Conservation (phyloP, 2,113 vertebrate genomes). For the Rhinichthys klamathensis region DNA sequence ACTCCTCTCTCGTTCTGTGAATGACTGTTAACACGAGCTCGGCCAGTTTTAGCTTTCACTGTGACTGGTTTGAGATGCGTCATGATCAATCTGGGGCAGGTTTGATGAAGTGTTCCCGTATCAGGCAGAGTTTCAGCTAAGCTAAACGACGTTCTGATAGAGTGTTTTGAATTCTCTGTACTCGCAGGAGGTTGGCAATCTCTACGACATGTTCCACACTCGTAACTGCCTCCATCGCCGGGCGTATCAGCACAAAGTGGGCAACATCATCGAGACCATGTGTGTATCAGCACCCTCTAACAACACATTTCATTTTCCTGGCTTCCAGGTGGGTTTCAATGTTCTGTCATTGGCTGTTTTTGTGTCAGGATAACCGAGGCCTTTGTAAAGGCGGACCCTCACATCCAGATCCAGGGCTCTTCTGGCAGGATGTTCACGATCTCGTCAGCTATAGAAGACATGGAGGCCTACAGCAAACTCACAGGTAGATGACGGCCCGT, state of each 20-base stretch:
- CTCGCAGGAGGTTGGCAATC: constrained; percentile 86
- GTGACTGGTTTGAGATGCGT: too few relatives aligned
- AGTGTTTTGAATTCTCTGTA: background rate
- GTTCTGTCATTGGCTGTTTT: constrained; percentile 18
- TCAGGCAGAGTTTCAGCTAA: background rate
- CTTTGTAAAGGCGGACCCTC: constrained; percentile 85
- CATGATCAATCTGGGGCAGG: background rate
- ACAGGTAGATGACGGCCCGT: constrained; percentile 76
- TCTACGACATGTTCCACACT: constrained; percentile 96
- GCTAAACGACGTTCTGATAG: background rate
- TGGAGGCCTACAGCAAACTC: constrained; percentile 92
- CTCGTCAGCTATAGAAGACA: constrained; percentile 90
- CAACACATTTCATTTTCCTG: background rate
- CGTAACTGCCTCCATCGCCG: constrained; percentile 88
- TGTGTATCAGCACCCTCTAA: constrained; percentile 68
- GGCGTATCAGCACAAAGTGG: constrained; percentile 94
- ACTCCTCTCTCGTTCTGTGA: too few relatives aligned
- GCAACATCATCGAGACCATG: constrained; percentile 92
- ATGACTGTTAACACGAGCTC: too few relatives aligned
- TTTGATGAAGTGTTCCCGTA: background rate
- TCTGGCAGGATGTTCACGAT: constrained; percentile 74
- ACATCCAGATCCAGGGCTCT: constrained; percentile 79
- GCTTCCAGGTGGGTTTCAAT: background rate
- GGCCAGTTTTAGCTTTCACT: too few relatives aligned
- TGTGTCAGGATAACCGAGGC: constrained; percentile 89